Base-by-base conservation (phyloP, 2,113 vertebrate genomes). In the Malurus melanocephalus region DNA sequence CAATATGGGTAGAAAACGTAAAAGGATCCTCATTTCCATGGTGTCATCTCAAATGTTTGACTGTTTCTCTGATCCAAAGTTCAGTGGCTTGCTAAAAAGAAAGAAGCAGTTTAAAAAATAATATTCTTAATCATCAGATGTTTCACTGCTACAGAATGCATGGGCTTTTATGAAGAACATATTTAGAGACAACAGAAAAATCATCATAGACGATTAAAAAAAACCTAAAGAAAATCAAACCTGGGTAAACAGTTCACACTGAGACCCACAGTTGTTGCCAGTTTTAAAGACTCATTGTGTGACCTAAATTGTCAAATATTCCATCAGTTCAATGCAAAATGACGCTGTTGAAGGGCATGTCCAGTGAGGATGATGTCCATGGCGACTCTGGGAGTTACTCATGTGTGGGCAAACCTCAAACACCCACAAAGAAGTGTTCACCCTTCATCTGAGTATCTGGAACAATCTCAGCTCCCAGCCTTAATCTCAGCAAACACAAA, bases 351-450 rank as follows among this genome's bases (percentile, higher is more conserved):
- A 85, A 82, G 56, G 35, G 26, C 8, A 18, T 1, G 14, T 28
- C 42, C 28, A 66, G 42, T 19, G 43, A 88, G 15, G 59, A 30
- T 32, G 62, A 88, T 0, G 3, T 4, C 66, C 33, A 16, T 16
- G 45, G 53, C 30, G 85, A 62, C 16, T 35, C 9, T 27, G 20
- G 35, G 32, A 67, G 32, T 68, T 59, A 49, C 19, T 53, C 45
- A 35, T 1, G 11, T 0, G 10, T 23, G 16, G 38, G 33, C 45
- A 74, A 86, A 73, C n/a, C 59, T 90, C 66, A 85, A 69, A 76
- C 26, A 61, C 21, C 32, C 7, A 16, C 27, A 46, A 75, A 53
- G 5, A 43, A 4, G 14, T 62, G 14, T 62, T 40, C 0, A 0
- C 6, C 35, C 55, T 90, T 62, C 18, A 65, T 46, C 30, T 20